Conservation (phyloP, 2,113 vertebrate species). For the Lycaon pictus region DNA sequence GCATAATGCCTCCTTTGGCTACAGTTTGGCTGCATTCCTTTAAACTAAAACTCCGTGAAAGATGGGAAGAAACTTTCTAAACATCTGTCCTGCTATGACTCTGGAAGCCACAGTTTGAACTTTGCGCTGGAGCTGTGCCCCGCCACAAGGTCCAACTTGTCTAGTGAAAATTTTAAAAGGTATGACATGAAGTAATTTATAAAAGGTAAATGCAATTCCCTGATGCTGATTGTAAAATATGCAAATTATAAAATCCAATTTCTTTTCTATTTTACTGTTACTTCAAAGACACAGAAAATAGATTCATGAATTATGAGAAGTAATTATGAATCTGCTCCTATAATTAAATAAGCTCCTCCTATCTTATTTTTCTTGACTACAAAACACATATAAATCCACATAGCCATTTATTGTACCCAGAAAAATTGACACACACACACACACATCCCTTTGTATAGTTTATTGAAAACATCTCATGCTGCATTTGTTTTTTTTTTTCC, state of each 20-base stretch:
- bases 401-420: not conserved
- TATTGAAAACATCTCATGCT: not conserved
- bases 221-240: not conserved
- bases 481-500: not conserved
- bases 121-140: not conserved
- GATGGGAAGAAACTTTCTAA: constrained; percentile 96
- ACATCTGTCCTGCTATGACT: constrained; percentile 90
- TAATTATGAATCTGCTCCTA: not conserved
- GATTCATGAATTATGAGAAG: not conserved
- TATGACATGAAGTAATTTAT: not conserved
- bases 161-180: not conserved
- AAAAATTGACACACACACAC: not conserved
- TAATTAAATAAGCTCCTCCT: not conserved
- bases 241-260: not conserved
- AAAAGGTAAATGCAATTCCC: not conserved
- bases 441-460: not conserved
- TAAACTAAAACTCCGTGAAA: constrained; percentile 97
- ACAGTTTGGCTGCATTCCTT: constrained; percentile 91
- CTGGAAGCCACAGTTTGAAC: not conserved
- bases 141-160: not conserved
- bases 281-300: not conserved
- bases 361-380: not conserved
- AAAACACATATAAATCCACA: not conserved
- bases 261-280: not conserved
- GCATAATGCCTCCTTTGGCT: constrained; percentile 95